Percentiles rank a stretch among this genome's conserved stretches.
Evolutionary conservation across 2,888 invertebrate species (phyloP).

Genomic region (Cenopis cana): DNA sequence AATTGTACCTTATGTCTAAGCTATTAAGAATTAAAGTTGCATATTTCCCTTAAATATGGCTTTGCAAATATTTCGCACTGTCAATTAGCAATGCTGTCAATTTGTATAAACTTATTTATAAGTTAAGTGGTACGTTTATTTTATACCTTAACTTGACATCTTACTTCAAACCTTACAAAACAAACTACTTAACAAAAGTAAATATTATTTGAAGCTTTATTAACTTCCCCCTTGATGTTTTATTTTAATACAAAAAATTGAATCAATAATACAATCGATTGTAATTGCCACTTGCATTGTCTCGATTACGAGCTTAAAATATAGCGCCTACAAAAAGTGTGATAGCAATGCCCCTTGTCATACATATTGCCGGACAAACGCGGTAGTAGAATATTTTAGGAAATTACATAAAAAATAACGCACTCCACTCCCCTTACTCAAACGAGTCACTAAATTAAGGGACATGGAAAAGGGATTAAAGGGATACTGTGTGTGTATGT

Average conservation of each 20-base stretch:
- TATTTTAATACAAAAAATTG: too few relatives aligned
- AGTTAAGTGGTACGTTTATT: too few relatives aligned
- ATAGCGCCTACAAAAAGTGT: neutral
- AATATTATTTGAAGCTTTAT: too few relatives aligned
- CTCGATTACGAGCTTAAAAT: too few relatives aligned
- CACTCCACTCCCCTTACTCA: too few relatives aligned
- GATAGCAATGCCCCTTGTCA: neutral
- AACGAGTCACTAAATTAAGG: too few relatives aligned
- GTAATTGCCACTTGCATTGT: neutral
- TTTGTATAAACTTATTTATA: neutral
- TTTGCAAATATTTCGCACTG: neutral
- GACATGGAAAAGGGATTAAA: too few relatives aligned
- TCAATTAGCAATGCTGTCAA: neutral
- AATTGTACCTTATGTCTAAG: neutral
- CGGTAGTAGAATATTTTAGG: neutral
- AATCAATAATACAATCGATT: neutral
- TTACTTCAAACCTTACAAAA: too few relatives aligned
- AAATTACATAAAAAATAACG: neutral
- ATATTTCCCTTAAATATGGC: neutral
- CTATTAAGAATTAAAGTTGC: neutral
- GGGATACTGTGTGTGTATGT: too few relatives aligned
- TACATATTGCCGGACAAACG: neutral
- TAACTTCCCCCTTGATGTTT: too few relatives aligned
- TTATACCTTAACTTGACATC: neutral
- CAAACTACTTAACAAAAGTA: too few relatives aligned